Conservation (phyloP, 1,140 invertebrate genomes). For the Drosophila mojavensis region DNA sequence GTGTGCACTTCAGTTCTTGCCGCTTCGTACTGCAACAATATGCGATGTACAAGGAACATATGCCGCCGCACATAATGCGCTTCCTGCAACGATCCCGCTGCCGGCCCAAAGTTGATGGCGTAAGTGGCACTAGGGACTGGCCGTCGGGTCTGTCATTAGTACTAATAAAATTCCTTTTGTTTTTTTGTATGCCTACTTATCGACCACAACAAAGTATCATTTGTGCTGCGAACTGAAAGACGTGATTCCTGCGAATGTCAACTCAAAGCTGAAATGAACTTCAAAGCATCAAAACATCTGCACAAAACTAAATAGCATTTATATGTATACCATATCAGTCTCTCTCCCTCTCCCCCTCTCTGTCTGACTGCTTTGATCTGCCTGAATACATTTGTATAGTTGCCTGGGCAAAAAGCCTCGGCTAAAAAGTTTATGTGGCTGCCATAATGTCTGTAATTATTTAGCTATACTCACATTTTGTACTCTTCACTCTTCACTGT, state of each 20-base stretch:
- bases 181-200: conserved; percentile 1
- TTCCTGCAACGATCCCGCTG: conserved; percentile 70
- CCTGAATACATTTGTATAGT: conserved; percentile 38
- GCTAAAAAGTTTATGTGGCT: conserved; percentile 63
- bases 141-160: no score
- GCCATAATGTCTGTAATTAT: conserved; percentile 67
- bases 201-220: conserved; percentile 73
- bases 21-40: conserved; percentile 70
- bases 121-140: conserved; percentile 46
- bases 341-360: no score
- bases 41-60: conserved; percentile 75
- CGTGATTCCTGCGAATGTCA: conserved; percentile 77
- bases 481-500: conserved; percentile 42
- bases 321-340: no score
- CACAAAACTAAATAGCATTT: conserved; percentile 47
- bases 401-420: conserved; percentile 13
- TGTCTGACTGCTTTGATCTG: conserved; percentile 67
- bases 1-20: conserved; percentile 71
- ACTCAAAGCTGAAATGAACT: conserved; percentile 68
- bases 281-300: conserved; percentile 50
- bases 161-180: no score
- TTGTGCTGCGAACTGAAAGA: conserved; percentile 75
- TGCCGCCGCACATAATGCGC: conserved; percentile 72
- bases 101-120: conserved; percentile 67
- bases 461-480: conserved; percentile 57